Percentiles rank a stretch among this genome's conserved stretches.
Evolutionary conservation across 2,113 vertebrate genomes (phyloP).

Genomic region (Apaloderma vittatum): DNA sequence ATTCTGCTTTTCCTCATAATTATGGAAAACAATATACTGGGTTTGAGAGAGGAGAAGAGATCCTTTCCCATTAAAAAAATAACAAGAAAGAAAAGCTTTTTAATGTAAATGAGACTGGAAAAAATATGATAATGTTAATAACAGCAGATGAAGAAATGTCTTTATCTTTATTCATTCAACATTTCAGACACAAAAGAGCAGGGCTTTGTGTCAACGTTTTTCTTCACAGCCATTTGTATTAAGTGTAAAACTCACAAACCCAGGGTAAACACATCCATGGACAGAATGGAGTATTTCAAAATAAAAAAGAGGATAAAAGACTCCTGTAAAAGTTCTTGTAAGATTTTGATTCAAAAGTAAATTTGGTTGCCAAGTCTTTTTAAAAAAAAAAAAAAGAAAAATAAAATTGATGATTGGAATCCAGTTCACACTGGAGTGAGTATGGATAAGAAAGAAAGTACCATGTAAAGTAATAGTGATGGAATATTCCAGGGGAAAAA

Average conservation of each 20-base stretch:
- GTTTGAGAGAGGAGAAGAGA: slow-evolving; percentile 52
- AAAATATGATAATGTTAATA: neutral
- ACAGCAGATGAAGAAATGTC: slow-evolving; percentile 22
- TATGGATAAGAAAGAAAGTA: neutral
- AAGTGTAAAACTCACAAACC: slow-evolving; percentile 43
- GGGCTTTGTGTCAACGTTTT: slow-evolving; percentile 1
- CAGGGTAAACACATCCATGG: slow-evolving; percentile 16
- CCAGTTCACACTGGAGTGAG: neutral
- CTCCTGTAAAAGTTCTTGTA: neutral
- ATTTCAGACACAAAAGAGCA: slow-evolving; percentile 8
- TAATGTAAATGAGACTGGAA: slow-evolving; percentile 10
- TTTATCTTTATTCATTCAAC: neutral
- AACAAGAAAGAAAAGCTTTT: neutral
- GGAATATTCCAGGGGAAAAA: neutral
- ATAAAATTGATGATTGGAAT: neutral
- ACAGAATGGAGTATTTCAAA: neutral
- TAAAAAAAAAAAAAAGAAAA: neutral
- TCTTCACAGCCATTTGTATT: neutral
- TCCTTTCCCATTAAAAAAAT: neutral
- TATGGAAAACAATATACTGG: neutral
- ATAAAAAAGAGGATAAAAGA: slow-evolving; percentile 15
- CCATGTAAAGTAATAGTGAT: neutral
- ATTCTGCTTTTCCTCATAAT: neutral
- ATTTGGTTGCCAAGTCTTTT: neutral
- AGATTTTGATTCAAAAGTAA: slow-evolving; percentile 9